Evolutionary conservation across 23 tunicate genomes (phyloP), one percentile per base, ranked within the genome.

Genomic region (Oikopleura vanhoeffeni): DNA sequence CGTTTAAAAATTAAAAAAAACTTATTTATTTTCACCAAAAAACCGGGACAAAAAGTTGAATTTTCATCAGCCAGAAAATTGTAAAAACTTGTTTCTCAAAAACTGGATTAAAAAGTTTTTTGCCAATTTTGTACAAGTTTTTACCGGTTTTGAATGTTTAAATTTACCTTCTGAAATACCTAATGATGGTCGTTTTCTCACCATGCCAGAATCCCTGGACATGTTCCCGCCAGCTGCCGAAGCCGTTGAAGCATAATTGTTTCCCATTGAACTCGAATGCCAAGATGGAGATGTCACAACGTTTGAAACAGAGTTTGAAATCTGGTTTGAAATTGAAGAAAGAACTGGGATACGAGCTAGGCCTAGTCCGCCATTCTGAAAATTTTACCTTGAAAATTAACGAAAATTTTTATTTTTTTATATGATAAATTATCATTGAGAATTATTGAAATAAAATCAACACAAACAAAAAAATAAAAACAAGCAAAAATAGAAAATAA

Each of bases 151-250:
- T 49, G 60, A 49, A 18, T 49, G 18, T 49, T 30, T 24, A 30
- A 13, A 13, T 30, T 71, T 71, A 71, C 79, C 79, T 71, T 71
- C 79, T 4, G 79, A 71, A 71, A 71, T 71, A 30, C 79, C 79
- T 13, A 71, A 30, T 18, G 79, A 13, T 13, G 79, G 79, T 18
- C 79, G 79, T 71, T 71, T 71, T 71, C 79, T 33, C 36, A 13
- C 34, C 27, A 71, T 13, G 18, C 13, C 64, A 30, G 34, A 13
- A 2, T 71, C 79, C 2, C 79, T 33, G 34, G 2, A 4, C 4
- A 38, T 13, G 3, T 38, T 38, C 2, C 79, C 79, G 4, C 38
- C 34, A 24, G 79, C 79, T 18, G 79, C 79, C 34, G 79, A 18
- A 30, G 79, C 79, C 3, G 79, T 71, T 18, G 79, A 71, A 38